phyloP scores from a whole-genome alignment of 37 sponge, comb jelly and placozoan species.

The Oscarella lobularis region DNA sequence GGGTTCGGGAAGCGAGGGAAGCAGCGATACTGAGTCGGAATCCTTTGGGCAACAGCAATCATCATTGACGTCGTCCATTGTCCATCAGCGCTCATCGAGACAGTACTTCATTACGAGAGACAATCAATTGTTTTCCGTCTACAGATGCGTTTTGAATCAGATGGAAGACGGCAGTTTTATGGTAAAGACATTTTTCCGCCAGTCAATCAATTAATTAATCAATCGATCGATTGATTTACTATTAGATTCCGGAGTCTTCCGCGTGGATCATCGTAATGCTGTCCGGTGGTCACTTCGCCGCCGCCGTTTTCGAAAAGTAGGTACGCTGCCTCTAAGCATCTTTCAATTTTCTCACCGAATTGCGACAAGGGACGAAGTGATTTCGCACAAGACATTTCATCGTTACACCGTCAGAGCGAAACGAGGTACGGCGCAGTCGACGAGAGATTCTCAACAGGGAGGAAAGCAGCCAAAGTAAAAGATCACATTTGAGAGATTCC shows the following conservation, averaged over 20 bases:
- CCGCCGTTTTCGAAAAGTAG: slow-evolving; percentile 80
- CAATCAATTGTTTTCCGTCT: background rate
- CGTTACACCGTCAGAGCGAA: slow-evolving; percentile 93
- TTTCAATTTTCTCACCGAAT: background rate
- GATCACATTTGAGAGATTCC: slow-evolving; percentile 1
- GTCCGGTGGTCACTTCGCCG: slow-evolving; percentile 89
- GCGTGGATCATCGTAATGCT: slow-evolving; percentile 46
- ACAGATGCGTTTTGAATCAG: background rate
- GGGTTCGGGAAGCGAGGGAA: slow-evolving; percentile 43
- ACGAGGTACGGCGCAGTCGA: slow-evolving; percentile 78
- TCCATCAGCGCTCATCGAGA: background rate
- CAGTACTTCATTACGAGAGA: background rate
- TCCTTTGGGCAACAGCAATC: background rate
- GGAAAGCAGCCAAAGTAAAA: slow-evolving; percentile 65
- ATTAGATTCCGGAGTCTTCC: background rate
- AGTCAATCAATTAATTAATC: background rate
- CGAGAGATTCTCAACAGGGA: slow-evolving; percentile 59
- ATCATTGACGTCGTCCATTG: too few relatives aligned
- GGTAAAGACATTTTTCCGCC: background rate
- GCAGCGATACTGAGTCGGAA: background rate
- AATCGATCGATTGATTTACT: background rate
- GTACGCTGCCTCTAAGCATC: background rate
- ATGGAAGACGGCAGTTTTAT: background rate
- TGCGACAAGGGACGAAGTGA: slow-evolving; percentile 12
- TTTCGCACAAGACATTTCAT: slow-evolving; percentile 94